These are phyloP conservation scores for Pediacus dermestoides DNA, from an alignment of 2,888 invertebrate genomes.

Conservation along the genomic window DNA sequence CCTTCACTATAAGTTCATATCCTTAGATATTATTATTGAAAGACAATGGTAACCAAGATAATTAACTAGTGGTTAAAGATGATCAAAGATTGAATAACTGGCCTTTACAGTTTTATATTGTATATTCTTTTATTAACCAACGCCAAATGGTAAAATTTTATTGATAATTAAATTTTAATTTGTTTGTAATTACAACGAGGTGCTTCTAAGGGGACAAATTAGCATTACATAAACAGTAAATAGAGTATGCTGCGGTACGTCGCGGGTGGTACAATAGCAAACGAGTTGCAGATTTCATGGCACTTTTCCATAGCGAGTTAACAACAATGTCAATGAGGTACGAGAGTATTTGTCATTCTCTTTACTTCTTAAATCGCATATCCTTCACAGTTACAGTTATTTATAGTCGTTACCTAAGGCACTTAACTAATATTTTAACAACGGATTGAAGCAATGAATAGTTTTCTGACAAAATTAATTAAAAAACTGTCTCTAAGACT, in stretches of 20 bases:
- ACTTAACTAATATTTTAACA: conserved; percentile 22
- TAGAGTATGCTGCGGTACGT: conserved; percentile 5
- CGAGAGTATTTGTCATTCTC: conserved; percentile 21
- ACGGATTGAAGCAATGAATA: conserved; percentile 18
- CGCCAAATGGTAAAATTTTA: too few species aligned
- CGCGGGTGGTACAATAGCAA: conserved; percentile 19
- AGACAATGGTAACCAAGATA: too few species aligned
- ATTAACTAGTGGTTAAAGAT: too few species aligned
- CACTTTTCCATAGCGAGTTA: conserved; percentile 17
- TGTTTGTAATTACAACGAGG: too few species aligned
- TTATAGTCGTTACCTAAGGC: conserved; percentile 20
- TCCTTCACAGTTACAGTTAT: conserved; percentile 16
- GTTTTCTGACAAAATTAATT: conserved; percentile 22
- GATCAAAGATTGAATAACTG: too few species aligned
- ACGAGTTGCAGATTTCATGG: conserved; percentile 19
- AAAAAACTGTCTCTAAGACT: conserved; percentile 15
- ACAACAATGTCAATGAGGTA: conserved; percentile 19
- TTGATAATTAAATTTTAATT: too few species aligned
- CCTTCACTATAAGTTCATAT: too few species aligned
- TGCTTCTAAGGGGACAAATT: too few species aligned
- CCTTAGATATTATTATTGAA: too few species aligned
- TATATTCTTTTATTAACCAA: too few species aligned
- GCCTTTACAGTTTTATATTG: too few species aligned
- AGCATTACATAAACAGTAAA: too few species aligned
- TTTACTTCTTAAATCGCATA: conserved; percentile 15